Conservation (phyloP, 2,797 vertebrate genomes). For the Hippopotamyrus pictus region DNA sequence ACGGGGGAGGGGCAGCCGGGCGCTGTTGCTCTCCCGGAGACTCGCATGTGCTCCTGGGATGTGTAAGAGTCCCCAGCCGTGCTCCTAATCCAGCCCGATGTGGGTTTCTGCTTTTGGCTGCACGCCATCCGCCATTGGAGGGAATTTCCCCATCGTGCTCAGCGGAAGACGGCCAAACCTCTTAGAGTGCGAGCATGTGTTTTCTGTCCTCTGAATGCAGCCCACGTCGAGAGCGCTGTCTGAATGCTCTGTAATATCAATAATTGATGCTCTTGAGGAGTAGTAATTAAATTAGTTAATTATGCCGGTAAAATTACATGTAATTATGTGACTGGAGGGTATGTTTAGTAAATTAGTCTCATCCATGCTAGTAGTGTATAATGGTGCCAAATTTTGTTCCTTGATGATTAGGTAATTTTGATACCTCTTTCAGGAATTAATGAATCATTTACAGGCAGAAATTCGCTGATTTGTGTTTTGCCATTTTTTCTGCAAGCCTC, state of each 20-base stretch:
- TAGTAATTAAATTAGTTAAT: slow-evolving; percentile 99
- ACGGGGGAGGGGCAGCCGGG: slow-evolving; percentile 41
- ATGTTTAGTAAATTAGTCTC: slow-evolving; percentile 99
- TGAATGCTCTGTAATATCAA: slow-evolving; percentile 99
- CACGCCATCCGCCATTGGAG: slow-evolving; percentile 15
- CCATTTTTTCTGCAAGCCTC: background rate
- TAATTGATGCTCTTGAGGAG: slow-evolving; percentile 99
- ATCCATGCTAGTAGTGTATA: slow-evolving; percentile 97
- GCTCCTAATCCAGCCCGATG: slow-evolving; percentile 38
- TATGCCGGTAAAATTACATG: slow-evolving; percentile 99
- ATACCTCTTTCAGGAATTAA: slow-evolving; percentile 90
- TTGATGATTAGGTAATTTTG: slow-evolving; percentile 98
- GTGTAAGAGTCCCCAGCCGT: slow-evolving; percentile 32
- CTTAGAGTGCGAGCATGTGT: slow-evolving; percentile 77
- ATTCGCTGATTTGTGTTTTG: slow-evolving; percentile 47
- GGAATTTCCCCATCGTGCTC: slow-evolving; percentile 20
- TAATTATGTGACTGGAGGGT: slow-evolving; percentile 99
- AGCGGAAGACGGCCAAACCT: slow-evolving; percentile 74
- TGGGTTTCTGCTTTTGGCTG: background rate
- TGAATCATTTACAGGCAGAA: slow-evolving; percentile 82
- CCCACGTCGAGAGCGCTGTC: slow-evolving; percentile 92
- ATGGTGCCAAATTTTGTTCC: slow-evolving; percentile 98
- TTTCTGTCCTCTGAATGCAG: slow-evolving; percentile 94
- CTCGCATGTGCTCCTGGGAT: slow-evolving; percentile 35
- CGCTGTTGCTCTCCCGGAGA: slow-evolving; percentile 40